Evolutionary conservation across 2,797 vertebrate genomes (phyloP).

Genomic region (Emys orbicularis): DNA sequence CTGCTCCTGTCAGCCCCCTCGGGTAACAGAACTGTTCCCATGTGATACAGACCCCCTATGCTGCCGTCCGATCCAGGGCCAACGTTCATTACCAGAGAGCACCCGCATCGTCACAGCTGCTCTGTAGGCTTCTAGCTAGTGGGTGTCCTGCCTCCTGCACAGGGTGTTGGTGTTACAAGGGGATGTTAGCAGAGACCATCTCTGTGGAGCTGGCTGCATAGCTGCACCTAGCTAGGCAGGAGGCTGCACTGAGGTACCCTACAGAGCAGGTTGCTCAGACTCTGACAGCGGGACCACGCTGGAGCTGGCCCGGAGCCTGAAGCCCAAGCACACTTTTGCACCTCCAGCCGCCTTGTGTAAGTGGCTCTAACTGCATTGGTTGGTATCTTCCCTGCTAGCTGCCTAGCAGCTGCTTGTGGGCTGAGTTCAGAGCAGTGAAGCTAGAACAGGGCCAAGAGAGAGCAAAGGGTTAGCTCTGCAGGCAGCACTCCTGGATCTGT

Average conservation of each 20-base stretch:
- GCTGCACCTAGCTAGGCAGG: background rate
- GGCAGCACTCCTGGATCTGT: background rate
- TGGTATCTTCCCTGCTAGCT: background rate
- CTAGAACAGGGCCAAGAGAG: background rate
- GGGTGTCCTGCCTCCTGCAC: background rate
- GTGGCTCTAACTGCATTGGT: background rate
- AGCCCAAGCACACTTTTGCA: background rate
- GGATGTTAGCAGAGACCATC: background rate
- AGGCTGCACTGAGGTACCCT: background rate
- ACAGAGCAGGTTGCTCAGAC: background rate
- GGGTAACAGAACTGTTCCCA: background rate
- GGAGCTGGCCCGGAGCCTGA: background rate
- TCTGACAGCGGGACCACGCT: rapidly evolving
- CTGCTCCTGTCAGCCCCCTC: background rate
- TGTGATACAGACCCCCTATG: background rate
- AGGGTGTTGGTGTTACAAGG: background rate
- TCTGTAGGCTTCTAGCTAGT: no score
- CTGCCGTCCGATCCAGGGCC: background rate
- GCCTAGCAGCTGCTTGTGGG: background rate
- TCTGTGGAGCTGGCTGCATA: background rate
- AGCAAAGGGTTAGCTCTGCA: background rate
- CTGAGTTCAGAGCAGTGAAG: background rate
- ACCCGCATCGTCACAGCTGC: background rate
- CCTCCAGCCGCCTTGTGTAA: background rate
- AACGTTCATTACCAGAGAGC: background rate